Evolutionary conservation across 92 coral and sea anemone genomes (phyloP), one percentile per base, ranked within the genome.

Genomic region (Muricea muricata): DNA sequence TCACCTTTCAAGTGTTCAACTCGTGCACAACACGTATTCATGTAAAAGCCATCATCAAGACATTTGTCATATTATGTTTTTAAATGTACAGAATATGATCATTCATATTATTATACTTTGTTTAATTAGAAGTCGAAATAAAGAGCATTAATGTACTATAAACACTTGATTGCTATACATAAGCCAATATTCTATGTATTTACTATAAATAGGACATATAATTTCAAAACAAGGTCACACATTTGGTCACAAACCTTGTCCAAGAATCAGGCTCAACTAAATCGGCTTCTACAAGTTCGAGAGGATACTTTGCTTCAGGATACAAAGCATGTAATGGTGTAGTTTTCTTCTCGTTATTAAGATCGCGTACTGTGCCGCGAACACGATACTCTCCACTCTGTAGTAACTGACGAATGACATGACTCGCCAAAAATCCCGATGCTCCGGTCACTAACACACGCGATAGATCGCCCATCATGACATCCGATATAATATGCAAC

Each of bases 371-470:
- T 25, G 99, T 91, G 40, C 99, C 99, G 15, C 99, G 96, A 4
- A 96, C 99, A 35, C 79, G 66, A 79, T 70, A 89, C 15, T 79
- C 78, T 39, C 92, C 99, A 35, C 81, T 26, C 20, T 86, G 90
- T 20, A 96, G 93, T 14, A 96, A 85, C 40, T 90, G 93, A 41
- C 79, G 86, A 6, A 96, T 92, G 23, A 96, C 87, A 80, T 96
- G 99, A 45, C 98, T 90, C 11, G 97, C 99, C 6, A 96, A 89
- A 85, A 90, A 96, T 0, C 99, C 99, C 3, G 93, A 86, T 0
- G 99, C 98, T n/a, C 99, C 99, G 4, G 99, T 92, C 3, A 96
- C 99, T 18, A 96, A 81, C 45, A 96, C 97, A 13, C 96, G 69
- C 10, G 83, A 18, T 57, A 72, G 58, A 6, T 33, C 46, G 65